Evolutionary conservation across 2,113 vertebrate species (phyloP), one percentile per base, ranked within the genome.

Genomic region (Pungitius pungitius): DNA sequence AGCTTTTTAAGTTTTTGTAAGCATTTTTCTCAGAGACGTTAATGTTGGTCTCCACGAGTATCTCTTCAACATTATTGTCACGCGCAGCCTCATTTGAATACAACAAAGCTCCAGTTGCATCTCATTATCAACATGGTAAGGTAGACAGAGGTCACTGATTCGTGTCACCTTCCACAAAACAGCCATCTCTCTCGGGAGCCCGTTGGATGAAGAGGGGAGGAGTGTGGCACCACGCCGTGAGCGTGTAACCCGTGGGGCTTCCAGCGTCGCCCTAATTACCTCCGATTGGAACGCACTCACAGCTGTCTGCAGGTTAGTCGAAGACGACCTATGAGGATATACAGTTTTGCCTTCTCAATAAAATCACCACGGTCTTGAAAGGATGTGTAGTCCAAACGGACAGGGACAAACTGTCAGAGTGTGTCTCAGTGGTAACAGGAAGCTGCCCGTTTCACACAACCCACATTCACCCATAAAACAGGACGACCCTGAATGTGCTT

Each of bases 71-170:
- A 90, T 85, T 78, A 80, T 45, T 78, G 88, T 90, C 90, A 90
- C 83, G 82, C 56, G 42, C 71, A 24, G 35, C 64, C 82, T 87
- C 81, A 91, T 93, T 91, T 92, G 71, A 88, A 93, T 92, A 90
- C 83, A 89, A 77, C 80, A 75, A 80, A 86, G 85, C 86, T 72
- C 86, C 66, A 78, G 78, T 82, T 87, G 89, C 88, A 93, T 92
- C 88, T 90, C 85, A 90, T 92, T 93, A 93, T 89, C 47, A 88
- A 91, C 88, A 85, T 68, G 86, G 87, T 75, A 80, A 83, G 79
- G 79, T 82, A 75, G 81, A 85, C 84, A 87, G 87, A 91, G 90
- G 89, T 93, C 91, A 90, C 83, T 61, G 87, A 81, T 80, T 80
- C 75, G 84, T 88, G 88, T 91, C 88, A 88, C 90, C 89, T 87